Evolutionary conservation across 2,113 vertebrate species (phyloP).

Genomic region (Oreocharis arfaki): DNA sequence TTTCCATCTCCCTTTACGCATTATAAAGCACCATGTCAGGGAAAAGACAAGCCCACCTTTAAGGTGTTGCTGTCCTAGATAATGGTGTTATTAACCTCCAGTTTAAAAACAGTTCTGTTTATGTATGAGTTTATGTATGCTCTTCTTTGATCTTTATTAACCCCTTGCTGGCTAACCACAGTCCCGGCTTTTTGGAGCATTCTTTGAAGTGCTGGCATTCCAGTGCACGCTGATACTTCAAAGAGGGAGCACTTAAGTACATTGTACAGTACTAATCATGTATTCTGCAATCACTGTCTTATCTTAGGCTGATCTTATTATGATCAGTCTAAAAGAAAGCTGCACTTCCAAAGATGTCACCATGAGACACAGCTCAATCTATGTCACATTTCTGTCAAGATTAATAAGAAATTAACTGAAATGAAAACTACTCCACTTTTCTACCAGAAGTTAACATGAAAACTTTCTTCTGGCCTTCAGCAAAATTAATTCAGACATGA

Average conservation of each 20-base stretch:
- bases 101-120: conserved; percentile 30
- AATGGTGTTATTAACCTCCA: background rate
- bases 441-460: background rate
- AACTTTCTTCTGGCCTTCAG: background rate
- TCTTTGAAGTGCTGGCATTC: conserved; percentile 53
- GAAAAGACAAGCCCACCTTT: background rate
- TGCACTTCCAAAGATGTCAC: background rate
- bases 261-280: background rate
- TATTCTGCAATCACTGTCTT: background rate
- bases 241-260: background rate
- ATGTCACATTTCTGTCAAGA: background rate
- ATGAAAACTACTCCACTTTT: background rate
- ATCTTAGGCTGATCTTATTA: background rate
- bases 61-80: background rate
- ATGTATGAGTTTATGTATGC: background rate
- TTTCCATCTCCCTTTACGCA: background rate
- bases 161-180: conserved; percentile 17
- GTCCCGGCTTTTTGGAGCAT: background rate
- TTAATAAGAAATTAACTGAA: background rate
- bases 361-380: background rate
- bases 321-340: background rate
- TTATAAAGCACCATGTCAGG: background rate
- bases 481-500: background rate
- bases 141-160: conserved; percentile 57
- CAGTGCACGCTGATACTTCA: background rate